phyloP scores from a whole-genome alignment of 2,888 invertebrate genomes.

The Agonopterix alstromeriana region DNA sequence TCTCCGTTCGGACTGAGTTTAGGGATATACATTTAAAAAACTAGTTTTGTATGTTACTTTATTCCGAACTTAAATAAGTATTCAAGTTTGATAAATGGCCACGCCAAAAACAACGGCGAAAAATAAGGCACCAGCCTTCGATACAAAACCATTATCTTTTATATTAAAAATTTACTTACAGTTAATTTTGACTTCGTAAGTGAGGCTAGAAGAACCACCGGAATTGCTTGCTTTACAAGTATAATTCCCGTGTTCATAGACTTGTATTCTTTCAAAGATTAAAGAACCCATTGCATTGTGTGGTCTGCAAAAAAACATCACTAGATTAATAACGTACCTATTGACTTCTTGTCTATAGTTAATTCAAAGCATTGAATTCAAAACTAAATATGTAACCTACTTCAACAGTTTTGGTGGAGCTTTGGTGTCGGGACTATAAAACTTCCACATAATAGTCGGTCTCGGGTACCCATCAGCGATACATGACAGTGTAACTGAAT shows the following conservation, averaged over 20 bases:
- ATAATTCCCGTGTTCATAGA: constrained; percentile 31
- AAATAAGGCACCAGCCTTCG: no score
- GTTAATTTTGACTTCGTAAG: constrained; percentile 27
- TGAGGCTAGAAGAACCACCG: constrained; percentile 23
- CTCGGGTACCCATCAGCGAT: constrained; percentile 29
- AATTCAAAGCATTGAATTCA: no score
- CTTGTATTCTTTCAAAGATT: constrained; percentile 18
- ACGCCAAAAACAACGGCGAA: no score
- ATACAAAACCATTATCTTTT: no score
- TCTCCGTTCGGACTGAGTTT: no score
- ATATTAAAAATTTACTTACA: constrained; percentile 19
- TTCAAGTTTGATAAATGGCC: no score
- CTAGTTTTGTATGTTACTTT: no score
- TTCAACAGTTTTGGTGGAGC: background rate
- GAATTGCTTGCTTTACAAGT: constrained; percentile 34
- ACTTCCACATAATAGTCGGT: constrained; percentile 34
- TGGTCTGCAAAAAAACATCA: background rate
- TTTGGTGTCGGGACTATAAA: constrained; percentile 1
- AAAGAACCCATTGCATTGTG: constrained; percentile 7
- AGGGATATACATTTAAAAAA: no score
- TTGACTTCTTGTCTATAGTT: no score
- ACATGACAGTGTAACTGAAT: constrained; percentile 22
- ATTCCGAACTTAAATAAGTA: no score
- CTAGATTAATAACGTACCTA: no score
- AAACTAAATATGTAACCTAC: background rate